phyloP scores from a whole-genome alignment of 2,888 invertebrate genomes.

The Steromphala cineraria region DNA sequence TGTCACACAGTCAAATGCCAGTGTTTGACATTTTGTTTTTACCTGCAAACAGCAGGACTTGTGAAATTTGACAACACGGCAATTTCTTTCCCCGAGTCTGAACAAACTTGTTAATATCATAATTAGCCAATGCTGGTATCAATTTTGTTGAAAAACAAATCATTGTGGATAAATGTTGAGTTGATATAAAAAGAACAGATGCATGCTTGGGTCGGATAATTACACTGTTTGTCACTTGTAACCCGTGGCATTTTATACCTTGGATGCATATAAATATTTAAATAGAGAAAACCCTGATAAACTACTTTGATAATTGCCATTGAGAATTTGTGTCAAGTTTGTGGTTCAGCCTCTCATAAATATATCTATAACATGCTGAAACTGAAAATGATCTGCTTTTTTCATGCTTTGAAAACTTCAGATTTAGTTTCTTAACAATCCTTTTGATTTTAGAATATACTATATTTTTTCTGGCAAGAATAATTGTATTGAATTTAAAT shows the following conservation, averaged over 20 bases:
- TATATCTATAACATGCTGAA: too few relatives aligned
- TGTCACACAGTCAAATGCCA: constrained; percentile 11
- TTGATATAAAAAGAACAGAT: background rate
- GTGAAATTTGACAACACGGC: constrained; percentile 1
- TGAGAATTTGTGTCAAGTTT: too few relatives aligned
- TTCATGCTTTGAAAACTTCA: too few relatives aligned
- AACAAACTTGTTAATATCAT: constrained; percentile 1
- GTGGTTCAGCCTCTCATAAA: too few relatives aligned
- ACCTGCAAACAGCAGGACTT: constrained; percentile 8
- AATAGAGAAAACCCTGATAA: background rate
- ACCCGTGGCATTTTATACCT: background rate
- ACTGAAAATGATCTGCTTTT: too few relatives aligned
- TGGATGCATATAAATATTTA: background rate
- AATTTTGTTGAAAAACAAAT: background rate
- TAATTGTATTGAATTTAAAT: too few relatives aligned
- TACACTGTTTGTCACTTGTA: background rate
- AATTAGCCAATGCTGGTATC: background rate
- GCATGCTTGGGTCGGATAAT: background rate
- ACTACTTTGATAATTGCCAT: too few relatives aligned
- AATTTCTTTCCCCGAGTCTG: background rate
- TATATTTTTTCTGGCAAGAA: too few relatives aligned
- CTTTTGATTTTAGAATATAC: too few relatives aligned
- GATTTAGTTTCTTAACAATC: too few relatives aligned
- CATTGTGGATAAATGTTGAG: background rate
- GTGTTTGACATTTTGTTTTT: constrained; percentile 4